phyloP scores from a whole-genome alignment of 1,140 invertebrate species.

The Pseudomyrmex flavicornis region DNA sequence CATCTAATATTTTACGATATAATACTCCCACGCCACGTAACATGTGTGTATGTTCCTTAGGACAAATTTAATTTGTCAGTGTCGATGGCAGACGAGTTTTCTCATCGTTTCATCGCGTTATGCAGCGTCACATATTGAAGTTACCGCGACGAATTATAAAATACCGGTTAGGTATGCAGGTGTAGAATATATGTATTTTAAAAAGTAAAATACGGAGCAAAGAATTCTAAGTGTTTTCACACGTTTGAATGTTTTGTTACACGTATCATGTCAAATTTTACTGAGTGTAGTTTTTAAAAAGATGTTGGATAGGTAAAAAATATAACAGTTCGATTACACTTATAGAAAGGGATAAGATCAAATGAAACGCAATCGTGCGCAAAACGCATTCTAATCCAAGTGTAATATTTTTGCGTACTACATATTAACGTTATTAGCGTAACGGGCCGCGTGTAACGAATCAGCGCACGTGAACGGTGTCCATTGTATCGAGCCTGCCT shows the following conservation, averaged over 20 bases:
- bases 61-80: slow-evolving; percentile 79
- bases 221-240: not conserved
- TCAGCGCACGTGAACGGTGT: slow-evolving; percentile 46
- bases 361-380: not conserved
- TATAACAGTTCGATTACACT: not conserved
- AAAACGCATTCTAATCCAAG: not conserved
- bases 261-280: no score
- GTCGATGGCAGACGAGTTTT: slow-evolving; percentile 78
- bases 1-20: slow-evolving; percentile 63
- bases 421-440: slow-evolving; percentile 69
- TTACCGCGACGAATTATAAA: slow-evolving; percentile 58
- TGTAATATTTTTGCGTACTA: slow-evolving; percentile 43
- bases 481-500: slow-evolving; percentile 59
- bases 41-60: slow-evolving; percentile 53
- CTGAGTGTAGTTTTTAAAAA: not conserved
- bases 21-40: slow-evolving; percentile 70
- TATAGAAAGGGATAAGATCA: not conserved
- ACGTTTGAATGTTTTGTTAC: no score
- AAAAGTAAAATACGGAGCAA: no score
- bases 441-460: slow-evolving; percentile 54
- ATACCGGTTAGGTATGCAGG: not conserved
- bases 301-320: not conserved
- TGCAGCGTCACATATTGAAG: slow-evolving; percentile 23
- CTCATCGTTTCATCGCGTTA: slow-evolving; percentile 71
- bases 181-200: no score